These are phyloP conservation scores for Masnerella sp. DNA, from an alignment of 2,888 invertebrate genomes.

Conservation along the genomic window DNA sequence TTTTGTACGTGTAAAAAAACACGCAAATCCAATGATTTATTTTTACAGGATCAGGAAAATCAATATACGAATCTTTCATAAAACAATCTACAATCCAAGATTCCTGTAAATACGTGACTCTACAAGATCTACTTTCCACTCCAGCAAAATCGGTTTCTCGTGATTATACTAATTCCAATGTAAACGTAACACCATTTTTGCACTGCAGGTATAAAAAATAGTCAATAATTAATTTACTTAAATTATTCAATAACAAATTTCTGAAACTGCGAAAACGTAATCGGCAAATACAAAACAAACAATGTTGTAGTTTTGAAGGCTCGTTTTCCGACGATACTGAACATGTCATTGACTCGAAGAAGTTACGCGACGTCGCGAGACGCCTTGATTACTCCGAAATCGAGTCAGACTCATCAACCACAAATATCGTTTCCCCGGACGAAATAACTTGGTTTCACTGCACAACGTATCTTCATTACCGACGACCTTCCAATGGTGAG, in stretches of 20 bases:
- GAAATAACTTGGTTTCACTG: slow-evolving; percentile 6
- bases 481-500: slow-evolving; percentile 23
- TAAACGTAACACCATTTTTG: not conserved
- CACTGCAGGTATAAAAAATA: slow-evolving; percentile 14
- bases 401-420: slow-evolving; percentile 18
- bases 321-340: slow-evolving; percentile 7
- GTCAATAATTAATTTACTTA: too few relatives aligned
- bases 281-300: not conserved
- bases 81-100: slow-evolving; percentile 1
- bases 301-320: slow-evolving; percentile 22
- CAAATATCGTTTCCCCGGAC: slow-evolving; percentile 7
- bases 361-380: slow-evolving; percentile 13
- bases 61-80: slow-evolving; percentile 22
- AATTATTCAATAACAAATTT: too few relatives aligned
- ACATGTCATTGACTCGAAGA: slow-evolving; percentile 5
- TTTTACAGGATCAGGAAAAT: slow-evolving; percentile 21
- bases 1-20: too few relatives aligned
- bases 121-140: slow-evolving; percentile 2
- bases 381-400: slow-evolving; percentile 30
- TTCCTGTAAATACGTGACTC: not conserved
- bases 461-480: slow-evolving; percentile 23
- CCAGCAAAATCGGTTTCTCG: not conserved
- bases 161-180: not conserved
- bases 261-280: not conserved
- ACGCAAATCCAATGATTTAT: too few relatives aligned